Evolutionary conservation across 2,113 vertebrate genomes (phyloP), one percentile per base, ranked within the genome.

Genomic region (Dicrurus megarhynchus): DNA sequence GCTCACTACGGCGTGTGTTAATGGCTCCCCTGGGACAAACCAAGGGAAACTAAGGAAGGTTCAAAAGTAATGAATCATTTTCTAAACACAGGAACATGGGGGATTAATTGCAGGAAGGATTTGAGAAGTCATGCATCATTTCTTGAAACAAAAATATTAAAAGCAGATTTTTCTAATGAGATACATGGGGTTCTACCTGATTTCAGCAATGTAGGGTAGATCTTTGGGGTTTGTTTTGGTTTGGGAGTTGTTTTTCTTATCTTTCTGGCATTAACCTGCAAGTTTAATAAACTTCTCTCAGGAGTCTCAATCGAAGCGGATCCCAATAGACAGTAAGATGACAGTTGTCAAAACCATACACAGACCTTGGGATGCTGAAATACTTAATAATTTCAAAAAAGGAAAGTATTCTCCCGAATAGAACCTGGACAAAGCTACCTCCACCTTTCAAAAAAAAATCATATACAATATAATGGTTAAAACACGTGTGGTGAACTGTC

Each of bases 61-160:
- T 98, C 98, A 98, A 98, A 98, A 98, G 98, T 99, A 99, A 99
- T 99, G 99, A 99, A 99, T 99, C 99, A 99, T 98, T 99, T 99
- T 99, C 98, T 98, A 99, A 99, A 99, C 99, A 99, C 98, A 98
- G 98, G 98, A 99, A 98, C 98, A 98, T 91, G 99, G 98, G 98
- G 98, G 98, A 99, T 99, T 99, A 99, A 99, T 99, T 99, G 99
- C 98, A 98, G 99, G 98, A 99, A 99, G 98, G 98, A 99, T 99
- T 99, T 99, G 98, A 99, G 97, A 98, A 99, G 99, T 98, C 98
- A 99, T 98, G 98, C 98, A 98, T 99, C 99, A 98, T 98, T 98
- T 98, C 97, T 98, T 94, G 98, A 98, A 98, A 98, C 96, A 90
- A 97, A 98, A 99, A 98, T 99, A 99, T 99, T 99, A 98, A 98